Evolutionary conservation across 2,113 vertebrate genomes (phyloP).

Genomic region (Chamaea fasciata): DNA sequence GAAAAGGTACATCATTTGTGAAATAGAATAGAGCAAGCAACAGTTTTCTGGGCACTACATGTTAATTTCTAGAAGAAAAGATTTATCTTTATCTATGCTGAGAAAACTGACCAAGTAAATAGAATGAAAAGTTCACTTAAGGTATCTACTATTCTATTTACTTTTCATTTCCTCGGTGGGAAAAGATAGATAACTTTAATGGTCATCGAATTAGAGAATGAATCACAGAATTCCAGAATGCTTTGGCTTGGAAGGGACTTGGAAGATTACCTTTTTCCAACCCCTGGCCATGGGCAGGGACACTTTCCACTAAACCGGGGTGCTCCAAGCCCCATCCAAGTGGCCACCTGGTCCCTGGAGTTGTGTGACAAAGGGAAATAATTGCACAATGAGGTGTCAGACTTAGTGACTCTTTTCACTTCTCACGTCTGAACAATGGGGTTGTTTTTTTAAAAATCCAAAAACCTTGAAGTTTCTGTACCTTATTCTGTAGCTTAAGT

Average conservation of each 20-base stretch:
- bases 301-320: neutral
- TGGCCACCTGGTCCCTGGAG: neutral
- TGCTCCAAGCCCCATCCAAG: neutral
- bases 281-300: neutral
- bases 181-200: neutral
- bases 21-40: neutral
- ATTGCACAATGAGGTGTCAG: too few species aligned
- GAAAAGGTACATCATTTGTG: neutral
- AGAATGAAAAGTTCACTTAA: neutral
- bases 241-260: neutral
- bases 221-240: neutral
- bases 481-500: neutral
- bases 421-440: neutral
- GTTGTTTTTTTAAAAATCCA: neutral
- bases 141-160: neutral
- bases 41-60: neutral
- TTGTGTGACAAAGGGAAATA: neutral
- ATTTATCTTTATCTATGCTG: neutral
- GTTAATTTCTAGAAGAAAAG: neutral
- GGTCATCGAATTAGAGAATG: neutral
- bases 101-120: neutral
- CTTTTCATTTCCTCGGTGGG: neutral
- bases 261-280: neutral
- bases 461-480: neutral
- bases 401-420: neutral